phyloP scores from a whole-genome alignment of 2,113 vertebrate genomes.

The Plecotus auritus region DNA sequence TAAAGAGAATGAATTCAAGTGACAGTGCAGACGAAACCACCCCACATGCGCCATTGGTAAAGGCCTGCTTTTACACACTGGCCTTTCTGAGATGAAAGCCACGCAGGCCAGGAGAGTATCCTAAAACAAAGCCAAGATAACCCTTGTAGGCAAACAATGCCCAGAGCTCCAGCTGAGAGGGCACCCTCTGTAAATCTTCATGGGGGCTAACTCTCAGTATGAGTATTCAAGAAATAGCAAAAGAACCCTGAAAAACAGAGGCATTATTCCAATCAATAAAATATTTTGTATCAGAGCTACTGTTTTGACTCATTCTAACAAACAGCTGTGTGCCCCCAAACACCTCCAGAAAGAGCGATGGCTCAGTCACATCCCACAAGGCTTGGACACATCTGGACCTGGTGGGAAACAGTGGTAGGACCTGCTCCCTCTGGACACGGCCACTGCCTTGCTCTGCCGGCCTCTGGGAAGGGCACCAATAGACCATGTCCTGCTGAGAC shows the following conservation, averaged over 20 bases:
- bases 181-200: background rate
- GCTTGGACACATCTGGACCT: background rate
- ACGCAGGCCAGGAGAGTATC: background rate
- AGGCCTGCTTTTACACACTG: background rate
- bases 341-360: slow-evolving; percentile 36
- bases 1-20: background rate
- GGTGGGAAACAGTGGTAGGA: slow-evolving; percentile 33
- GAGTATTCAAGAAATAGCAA: background rate
- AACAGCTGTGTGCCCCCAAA: background rate
- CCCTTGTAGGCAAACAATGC: background rate
- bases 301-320: slow-evolving; percentile 13
- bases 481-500: background rate
- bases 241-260: background rate
- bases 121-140: background rate
- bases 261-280: background rate
- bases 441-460: background rate
- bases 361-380: background rate
- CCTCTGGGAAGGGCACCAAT: background rate
- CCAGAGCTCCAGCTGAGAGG: background rate
- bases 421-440: accelerated
- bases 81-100: background rate
- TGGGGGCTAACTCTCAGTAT: background rate
- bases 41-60: background rate
- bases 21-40: background rate
- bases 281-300: background rate